Percentiles rank a stretch among this genome's conserved stretches.
Evolutionary conservation across 2,888 invertebrate species (phyloP).

Genomic region (Caenorhabditis afra): DNA sequence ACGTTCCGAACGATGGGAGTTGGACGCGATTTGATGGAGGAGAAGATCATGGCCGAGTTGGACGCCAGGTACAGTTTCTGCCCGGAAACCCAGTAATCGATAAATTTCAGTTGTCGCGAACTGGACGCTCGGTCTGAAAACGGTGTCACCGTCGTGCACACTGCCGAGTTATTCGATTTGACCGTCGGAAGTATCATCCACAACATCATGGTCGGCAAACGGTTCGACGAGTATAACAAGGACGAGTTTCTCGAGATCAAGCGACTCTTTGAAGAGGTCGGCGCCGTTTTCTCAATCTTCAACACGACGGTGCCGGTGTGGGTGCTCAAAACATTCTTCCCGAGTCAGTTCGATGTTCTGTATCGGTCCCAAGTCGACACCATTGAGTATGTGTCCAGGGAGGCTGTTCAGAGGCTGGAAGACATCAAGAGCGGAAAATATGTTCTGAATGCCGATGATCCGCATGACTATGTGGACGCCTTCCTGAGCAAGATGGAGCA

Average conservation of each 20-base stretch:
- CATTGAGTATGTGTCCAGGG: constrained; percentile 8
- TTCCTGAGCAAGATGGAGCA: constrained; percentile 56
- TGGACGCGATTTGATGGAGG: constrained; percentile 59
- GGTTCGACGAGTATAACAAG: constrained; percentile 29
- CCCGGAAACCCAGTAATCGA: no score
- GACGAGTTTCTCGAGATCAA: constrained; percentile 32
- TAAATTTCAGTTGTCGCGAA: constrained; percentile 22
- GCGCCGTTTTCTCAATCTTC: constrained; percentile 17
- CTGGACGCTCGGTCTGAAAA: constrained; percentile 15
- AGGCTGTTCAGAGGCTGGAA: constrained; percentile 20
- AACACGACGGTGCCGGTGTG: constrained; percentile 32
- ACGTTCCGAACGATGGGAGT: constrained; percentile 60
- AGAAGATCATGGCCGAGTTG: constrained; percentile 52
- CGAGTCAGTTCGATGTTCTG: constrained; percentile 3
- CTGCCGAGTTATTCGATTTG: constrained; percentile 45
- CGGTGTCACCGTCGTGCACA: constrained; percentile 31
- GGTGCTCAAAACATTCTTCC: constrained; percentile 16
- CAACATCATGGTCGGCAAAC: constrained; percentile 39
- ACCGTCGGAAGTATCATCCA: constrained; percentile 54
- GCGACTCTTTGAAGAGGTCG: not conserved
- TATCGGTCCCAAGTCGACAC: not conserved
- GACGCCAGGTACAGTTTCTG: constrained; percentile 1
- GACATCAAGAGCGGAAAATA: constrained; percentile 21
- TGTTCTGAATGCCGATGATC: constrained; percentile 34
- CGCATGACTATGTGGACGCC: constrained; percentile 59